Conservation (phyloP, 23 tunicate species). For the Ascidia mentula region DNA sequence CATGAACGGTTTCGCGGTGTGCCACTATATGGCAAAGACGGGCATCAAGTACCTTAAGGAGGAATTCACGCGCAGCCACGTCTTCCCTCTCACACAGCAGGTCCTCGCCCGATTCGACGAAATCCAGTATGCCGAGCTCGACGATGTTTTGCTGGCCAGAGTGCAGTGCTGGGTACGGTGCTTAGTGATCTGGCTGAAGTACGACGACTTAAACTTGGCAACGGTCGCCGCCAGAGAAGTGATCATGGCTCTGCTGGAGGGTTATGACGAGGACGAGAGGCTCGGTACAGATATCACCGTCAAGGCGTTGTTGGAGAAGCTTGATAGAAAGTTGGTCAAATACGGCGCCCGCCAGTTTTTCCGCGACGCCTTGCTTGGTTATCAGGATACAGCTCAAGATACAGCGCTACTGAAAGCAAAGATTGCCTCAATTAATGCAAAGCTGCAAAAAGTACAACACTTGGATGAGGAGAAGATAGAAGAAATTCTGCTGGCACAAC, state of each 20-base stretch:
- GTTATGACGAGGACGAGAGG: not conserved
- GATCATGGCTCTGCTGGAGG: not conserved
- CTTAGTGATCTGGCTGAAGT: not conserved
- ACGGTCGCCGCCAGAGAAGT: not conserved
- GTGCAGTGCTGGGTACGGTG: constrained; percentile 1
- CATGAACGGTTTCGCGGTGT: not conserved
- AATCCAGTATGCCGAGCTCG: not conserved
- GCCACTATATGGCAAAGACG: not conserved
- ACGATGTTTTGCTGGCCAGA: not conserved
- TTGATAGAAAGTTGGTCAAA: not conserved
- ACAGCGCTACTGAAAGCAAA: too few species aligned
- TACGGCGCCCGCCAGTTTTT: not conserved
- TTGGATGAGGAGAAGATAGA: too few species aligned
- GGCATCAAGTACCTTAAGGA: not conserved
- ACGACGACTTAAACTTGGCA: not conserved
- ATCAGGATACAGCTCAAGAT: not conserved
- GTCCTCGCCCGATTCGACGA: not conserved
- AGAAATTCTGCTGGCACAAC: too few species aligned
- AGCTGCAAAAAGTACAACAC: too few species aligned
- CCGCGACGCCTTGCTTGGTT: not conserved
- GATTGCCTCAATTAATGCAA: too few species aligned
- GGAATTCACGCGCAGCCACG: not conserved
- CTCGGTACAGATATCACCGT: not conserved
- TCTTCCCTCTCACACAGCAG: not conserved
- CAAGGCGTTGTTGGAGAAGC: not conserved